Percentiles rank a stretch among this genome's conserved stretches.
phyloP scores from a whole-genome alignment of 1,140 invertebrate species.

The Reticulitermes speratus region DNA sequence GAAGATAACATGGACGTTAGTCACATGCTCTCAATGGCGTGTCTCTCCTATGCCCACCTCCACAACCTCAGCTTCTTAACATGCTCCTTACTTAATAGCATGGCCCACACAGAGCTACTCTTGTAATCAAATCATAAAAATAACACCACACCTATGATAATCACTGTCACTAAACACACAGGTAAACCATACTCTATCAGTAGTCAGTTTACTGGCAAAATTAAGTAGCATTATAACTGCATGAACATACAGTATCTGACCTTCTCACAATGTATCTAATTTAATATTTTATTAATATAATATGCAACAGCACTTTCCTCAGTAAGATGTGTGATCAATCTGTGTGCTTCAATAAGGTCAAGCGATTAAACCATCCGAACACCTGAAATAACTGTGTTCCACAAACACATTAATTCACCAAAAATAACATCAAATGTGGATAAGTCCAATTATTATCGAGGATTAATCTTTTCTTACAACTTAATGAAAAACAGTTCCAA shows the following conservation, averaged over 20 bases:
- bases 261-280: no score
- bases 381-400: not conserved
- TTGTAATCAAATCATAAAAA: not conserved
- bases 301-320: no score
- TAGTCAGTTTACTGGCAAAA: no score
- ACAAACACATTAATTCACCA: not conserved
- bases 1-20: slow-evolving; percentile 30
- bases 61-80: not conserved
- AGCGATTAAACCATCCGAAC: not conserved
- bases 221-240: no score
- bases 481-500: no score
- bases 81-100: not conserved
- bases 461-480: no score
- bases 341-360: not conserved
- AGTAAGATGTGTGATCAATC: not conserved
- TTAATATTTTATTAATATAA: no score
- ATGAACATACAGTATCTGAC: no score
- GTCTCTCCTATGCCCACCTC: not conserved
- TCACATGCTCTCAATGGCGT: slow-evolving; percentile 22
- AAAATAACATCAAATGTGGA: not conserved
- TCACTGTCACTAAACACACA: no score
- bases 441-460: not conserved
- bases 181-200: no score
- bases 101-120: not conserved
- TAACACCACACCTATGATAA: no score